These are phyloP conservation scores for Callitettix versicolor DNA, from an alignment of 1,140 invertebrate species.

Conservation along the genomic window DNA sequence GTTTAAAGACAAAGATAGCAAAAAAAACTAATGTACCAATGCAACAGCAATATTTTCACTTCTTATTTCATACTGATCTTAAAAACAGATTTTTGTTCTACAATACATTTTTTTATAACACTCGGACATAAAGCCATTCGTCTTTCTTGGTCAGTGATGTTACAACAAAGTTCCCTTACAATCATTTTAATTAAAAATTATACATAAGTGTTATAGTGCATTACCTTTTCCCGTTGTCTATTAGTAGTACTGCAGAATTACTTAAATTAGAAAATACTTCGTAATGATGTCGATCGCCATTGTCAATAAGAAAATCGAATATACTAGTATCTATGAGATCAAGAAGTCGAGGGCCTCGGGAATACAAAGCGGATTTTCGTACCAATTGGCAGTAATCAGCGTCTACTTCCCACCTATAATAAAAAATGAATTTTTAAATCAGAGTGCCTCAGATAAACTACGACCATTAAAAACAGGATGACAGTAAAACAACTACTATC, in stretches of 20 bases:
- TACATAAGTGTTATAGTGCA: too few species aligned
- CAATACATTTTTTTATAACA: too few species aligned
- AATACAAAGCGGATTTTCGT: conserved; percentile 26
- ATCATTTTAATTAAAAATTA: too few species aligned
- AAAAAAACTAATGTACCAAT: too few species aligned
- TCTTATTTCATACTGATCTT: too few species aligned
- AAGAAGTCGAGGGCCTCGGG: conserved; percentile 46
- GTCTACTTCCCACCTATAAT: conserved; percentile 64
- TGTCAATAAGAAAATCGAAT: conserved; percentile 90
- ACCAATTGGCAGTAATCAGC: conserved; percentile 67
- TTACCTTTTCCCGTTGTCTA: conserved; percentile 89
- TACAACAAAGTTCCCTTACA: too few species aligned
- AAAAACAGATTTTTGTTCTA: too few species aligned
- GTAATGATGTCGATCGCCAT: conserved; percentile 89
- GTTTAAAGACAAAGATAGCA: too few species aligned
- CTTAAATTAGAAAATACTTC: conserved; percentile 50
- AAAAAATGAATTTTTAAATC: conserved; percentile 9
- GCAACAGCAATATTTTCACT: too few species aligned
- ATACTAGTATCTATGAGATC: conserved; percentile 80
- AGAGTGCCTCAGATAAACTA: background rate
- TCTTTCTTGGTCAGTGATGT: too few species aligned
- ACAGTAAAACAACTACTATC: too few species aligned
- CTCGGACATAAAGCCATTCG: too few species aligned
- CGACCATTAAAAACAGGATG: background rate
- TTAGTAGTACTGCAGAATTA: conserved; percentile 60